A percentile compares a stretch with the other conserved stretches of the same genome.
These are phyloP conservation scores for Lutjanus argentimaculatus DNA, from an alignment of 2,797 vertebrate genomes.

Conservation along the genomic window DNA sequence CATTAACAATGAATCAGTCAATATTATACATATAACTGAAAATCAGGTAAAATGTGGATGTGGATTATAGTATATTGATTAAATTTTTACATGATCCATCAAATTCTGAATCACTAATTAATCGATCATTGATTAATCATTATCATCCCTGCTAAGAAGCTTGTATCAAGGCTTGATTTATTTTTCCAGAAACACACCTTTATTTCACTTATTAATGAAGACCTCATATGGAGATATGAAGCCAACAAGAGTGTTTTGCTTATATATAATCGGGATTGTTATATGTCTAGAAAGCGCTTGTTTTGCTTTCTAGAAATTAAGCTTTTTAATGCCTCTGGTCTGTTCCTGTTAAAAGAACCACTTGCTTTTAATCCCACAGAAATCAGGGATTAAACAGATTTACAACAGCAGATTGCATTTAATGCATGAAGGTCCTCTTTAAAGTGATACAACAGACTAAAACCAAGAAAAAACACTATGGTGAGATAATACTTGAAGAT, in stretches of 20 bases:
- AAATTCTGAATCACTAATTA: too few relatives aligned
- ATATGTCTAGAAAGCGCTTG: not conserved
- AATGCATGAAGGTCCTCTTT: not conserved
- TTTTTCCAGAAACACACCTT: not conserved
- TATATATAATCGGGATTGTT: not conserved
- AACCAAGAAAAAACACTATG: not conserved
- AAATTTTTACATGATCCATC: too few relatives aligned
- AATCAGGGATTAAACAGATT: constrained; percentile 7
- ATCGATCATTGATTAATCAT: too few relatives aligned
- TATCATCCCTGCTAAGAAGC: not conserved
- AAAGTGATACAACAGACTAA: not conserved
- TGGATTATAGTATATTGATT: too few relatives aligned
- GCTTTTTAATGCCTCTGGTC: not conserved
- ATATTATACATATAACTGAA: too few relatives aligned
- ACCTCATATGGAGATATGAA: not conserved
- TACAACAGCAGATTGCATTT: not conserved
- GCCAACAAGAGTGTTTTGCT: not conserved
- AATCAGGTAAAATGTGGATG: too few relatives aligned
- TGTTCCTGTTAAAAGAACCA: not conserved
- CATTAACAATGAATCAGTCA: too few relatives aligned
- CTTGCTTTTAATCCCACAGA: not conserved
- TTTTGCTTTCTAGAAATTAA: constrained; percentile 14
- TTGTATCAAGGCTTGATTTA: not conserved
- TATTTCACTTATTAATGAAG: not conserved
- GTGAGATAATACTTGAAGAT: not conserved